These are phyloP conservation scores for Pipistrellus pipistrellus DNA, from an alignment of 2,797 vertebrate species.

Conservation along the genomic window DNA sequence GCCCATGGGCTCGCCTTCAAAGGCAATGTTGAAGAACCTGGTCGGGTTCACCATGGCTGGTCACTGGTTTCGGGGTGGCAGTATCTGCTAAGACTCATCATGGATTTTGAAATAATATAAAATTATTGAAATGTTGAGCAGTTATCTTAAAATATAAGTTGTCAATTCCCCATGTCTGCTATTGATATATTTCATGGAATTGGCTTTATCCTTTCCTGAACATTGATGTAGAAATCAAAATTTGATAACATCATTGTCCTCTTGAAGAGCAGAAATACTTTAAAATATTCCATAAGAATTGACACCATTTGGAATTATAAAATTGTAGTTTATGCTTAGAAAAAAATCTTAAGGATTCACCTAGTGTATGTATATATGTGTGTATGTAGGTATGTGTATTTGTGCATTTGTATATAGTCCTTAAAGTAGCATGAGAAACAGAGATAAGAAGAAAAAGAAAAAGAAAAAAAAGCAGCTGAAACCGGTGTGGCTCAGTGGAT, in stretches of 20 bases:
- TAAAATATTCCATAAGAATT: background rate
- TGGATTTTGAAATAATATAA: background rate
- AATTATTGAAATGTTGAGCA: background rate
- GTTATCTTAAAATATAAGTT: background rate
- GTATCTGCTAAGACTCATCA: background rate
- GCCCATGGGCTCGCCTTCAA: too few relatives aligned
- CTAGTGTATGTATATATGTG: background rate
- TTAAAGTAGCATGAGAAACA: background rate
- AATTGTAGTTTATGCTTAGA: background rate
- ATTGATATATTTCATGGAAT: background rate
- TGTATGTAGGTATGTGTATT: background rate
- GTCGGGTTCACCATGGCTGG: too few relatives aligned
- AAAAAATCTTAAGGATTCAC: background rate
- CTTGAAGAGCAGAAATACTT: background rate
- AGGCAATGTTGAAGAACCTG: too few relatives aligned
- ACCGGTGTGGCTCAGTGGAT: too few relatives aligned
- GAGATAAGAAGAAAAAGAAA: background rate
- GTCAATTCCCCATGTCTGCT: background rate
- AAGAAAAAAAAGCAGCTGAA: background rate
- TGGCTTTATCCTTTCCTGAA: background rate
- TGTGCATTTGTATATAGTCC: background rate
- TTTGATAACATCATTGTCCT: background rate
- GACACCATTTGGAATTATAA: background rate
- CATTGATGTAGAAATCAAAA: background rate
- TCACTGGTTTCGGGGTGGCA: too few relatives aligned